Conservation (phyloP, 2,797 vertebrate genomes). For the Rhinoraja longicauda region DNA sequence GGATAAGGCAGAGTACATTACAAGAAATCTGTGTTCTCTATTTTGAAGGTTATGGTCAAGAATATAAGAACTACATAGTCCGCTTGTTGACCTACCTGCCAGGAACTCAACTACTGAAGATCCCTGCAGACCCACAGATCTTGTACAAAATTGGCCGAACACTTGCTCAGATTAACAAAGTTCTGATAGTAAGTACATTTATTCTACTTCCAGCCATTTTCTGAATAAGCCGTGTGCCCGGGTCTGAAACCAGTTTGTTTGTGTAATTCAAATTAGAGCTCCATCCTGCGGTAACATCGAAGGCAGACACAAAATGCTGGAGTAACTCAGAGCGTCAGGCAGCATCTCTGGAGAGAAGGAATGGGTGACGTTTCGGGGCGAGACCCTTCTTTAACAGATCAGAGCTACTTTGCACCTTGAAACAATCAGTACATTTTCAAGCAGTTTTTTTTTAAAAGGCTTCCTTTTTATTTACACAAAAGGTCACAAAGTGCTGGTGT, state of each 20-base stretch:
- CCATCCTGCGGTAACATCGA: too few relatives aligned
- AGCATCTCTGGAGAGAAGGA: too few relatives aligned
- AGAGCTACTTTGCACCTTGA: neutral
- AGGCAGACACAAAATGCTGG: too few relatives aligned
- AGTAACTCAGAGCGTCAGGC: too few relatives aligned
- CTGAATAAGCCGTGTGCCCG: neutral
- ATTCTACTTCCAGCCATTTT: neutral
- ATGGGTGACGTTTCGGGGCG: too few relatives aligned
- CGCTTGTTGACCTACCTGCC: constrained; percentile 81
- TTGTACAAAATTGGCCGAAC: constrained; percentile 70
- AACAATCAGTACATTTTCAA: too few relatives aligned
- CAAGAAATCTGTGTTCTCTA: neutral
- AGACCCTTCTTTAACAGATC: too few relatives aligned
- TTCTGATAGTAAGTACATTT: constrained; percentile 49
- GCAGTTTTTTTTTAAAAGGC: neutral
- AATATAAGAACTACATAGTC: constrained; percentile 65
- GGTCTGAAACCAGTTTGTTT: too few relatives aligned
- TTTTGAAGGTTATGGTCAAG: constrained; percentile 48
- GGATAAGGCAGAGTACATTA: too few relatives aligned
- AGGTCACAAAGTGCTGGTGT: too few relatives aligned
- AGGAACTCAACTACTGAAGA: constrained; percentile 64
- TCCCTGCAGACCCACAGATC: constrained; percentile 55
- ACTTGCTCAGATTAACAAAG: constrained; percentile 72
- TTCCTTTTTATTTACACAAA: neutral
- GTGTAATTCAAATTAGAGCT: too few relatives aligned